Evolutionary conservation across 2,888 invertebrate species (phyloP).

Genomic region (Drepana falcataria): DNA sequence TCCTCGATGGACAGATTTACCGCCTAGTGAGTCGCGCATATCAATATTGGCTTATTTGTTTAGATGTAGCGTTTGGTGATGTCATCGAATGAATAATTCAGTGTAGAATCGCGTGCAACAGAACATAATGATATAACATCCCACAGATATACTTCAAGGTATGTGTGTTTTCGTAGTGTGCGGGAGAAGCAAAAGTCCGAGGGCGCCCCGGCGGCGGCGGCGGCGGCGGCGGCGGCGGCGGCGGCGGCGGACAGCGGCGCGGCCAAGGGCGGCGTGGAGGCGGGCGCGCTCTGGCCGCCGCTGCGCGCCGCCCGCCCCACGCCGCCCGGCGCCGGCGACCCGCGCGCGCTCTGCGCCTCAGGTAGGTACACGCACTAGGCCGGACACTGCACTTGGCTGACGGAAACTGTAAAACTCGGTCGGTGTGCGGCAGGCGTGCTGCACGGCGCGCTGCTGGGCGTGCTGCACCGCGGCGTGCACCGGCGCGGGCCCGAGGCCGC

Average conservation of each 20-base stretch:
- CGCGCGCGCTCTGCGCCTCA: constrained; percentile 54
- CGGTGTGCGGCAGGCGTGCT: constrained; percentile 43
- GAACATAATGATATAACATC: too few relatives aligned
- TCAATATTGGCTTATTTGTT: too few relatives aligned
- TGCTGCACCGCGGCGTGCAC: constrained; percentile 90
- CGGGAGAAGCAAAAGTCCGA: constrained; percentile 56
- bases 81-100: too few relatives aligned
- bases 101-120: too few relatives aligned
- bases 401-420: too few relatives aligned
- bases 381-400: too few relatives aligned
- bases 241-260: constrained; percentile 2
- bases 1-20: constrained; percentile 95
- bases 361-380: constrained; percentile 17
- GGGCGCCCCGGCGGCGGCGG: constrained; percentile 11
- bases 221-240: constrained; percentile 6
- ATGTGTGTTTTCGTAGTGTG: constrained; percentile 33
- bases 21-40: constrained; percentile 83
- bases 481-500: constrained; percentile 81
- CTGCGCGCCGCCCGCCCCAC: constrained; percentile 45
- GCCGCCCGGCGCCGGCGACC: constrained; percentile 48
- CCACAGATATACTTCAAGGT: too few relatives aligned
- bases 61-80: too few relatives aligned
- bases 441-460: constrained; percentile 83
- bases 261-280: constrained; percentile 1
- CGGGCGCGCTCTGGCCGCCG: constrained; percentile 63